Conservation (phyloP, 23 tunicate genomes). For the Trididemnum miniatum region DNA sequence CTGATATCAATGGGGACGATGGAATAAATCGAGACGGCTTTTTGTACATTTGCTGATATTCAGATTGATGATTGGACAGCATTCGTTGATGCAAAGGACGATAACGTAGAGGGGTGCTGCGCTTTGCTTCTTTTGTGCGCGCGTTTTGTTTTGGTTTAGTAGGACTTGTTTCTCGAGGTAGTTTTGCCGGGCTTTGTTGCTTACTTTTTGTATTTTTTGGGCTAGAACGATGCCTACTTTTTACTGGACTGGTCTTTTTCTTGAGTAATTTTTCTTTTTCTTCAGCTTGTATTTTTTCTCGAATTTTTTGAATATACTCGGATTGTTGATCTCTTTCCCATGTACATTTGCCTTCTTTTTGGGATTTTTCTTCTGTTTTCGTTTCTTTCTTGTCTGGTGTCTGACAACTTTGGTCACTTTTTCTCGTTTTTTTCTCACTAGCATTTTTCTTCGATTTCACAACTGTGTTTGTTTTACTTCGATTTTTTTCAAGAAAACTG, state of each 20-base stretch:
- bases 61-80: slow-evolving; percentile 45
- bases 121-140: slow-evolving; percentile 14
- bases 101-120: slow-evolving; percentile 43
- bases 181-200: background rate
- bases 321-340: slow-evolving; percentile 39
- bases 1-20: slow-evolving; percentile 76
- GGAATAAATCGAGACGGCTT: slow-evolving; percentile 44
- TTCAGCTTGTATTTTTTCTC: background rate
- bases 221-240: background rate
- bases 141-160: background rate
- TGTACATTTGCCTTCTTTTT: background rate
- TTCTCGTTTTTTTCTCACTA: background rate
- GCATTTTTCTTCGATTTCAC: background rate
- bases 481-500: background rate
- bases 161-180: background rate
- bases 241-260: background rate
- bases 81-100: slow-evolving; percentile 34
- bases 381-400: background rate
- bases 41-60: slow-evolving; percentile 68
- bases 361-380: background rate
- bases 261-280: background rate
- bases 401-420: background rate
- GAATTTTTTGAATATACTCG: background rate
- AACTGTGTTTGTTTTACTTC: background rate
- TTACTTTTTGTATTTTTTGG: slow-evolving; percentile 9